phyloP scores from a whole-genome alignment of 2,888 invertebrate species.

The Conistra vaccinii region DNA sequence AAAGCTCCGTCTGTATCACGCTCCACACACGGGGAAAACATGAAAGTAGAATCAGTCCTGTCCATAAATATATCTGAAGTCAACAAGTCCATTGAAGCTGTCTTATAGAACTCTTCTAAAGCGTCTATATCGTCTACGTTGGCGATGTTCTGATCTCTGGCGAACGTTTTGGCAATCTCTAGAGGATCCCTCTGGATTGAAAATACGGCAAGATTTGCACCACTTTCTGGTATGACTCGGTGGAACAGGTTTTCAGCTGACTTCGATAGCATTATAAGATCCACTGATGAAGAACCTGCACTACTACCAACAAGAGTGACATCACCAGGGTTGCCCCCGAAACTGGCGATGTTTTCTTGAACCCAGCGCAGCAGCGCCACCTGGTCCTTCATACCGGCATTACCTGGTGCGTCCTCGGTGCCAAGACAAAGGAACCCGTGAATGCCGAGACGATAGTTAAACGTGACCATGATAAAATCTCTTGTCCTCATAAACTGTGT shows the following conservation, averaged over 20 bases:
- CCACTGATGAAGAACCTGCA: slow-evolving; percentile 74
- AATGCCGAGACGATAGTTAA: slow-evolving; percentile 72
- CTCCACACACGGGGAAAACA: slow-evolving; percentile 67
- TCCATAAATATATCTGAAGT: slow-evolving; percentile 62
- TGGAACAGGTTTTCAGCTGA: slow-evolving; percentile 72
- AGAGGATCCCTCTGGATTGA: slow-evolving; percentile 73
- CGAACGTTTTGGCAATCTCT: slow-evolving; percentile 70
- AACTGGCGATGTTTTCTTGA: slow-evolving; percentile 74
- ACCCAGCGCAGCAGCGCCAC: slow-evolving; percentile 76
- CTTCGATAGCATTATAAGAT: slow-evolving; percentile 74
- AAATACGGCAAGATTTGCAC: slow-evolving; percentile 68
- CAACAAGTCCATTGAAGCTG: slow-evolving; percentile 38
- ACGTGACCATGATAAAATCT: slow-evolving; percentile 70
- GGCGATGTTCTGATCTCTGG: slow-evolving; percentile 65
- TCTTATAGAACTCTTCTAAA: slow-evolving; percentile 76
- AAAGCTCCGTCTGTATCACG: slow-evolving; percentile 66
- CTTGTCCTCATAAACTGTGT: slow-evolving; percentile 47
- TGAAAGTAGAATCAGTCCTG: slow-evolving; percentile 58
- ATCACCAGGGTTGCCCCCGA: slow-evolving; percentile 78
- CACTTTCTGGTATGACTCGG: slow-evolving; percentile 77
- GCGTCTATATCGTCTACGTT: slow-evolving; percentile 70
- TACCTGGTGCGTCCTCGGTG: slow-evolving; percentile 72
- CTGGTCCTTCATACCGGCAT: slow-evolving; percentile 77
- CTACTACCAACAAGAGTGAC: slow-evolving; percentile 75
- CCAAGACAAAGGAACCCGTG: slow-evolving; percentile 73